Conservation (phyloP, 92 coral and sea anemone genomes). For the Micromussa lordhowensis region DNA sequence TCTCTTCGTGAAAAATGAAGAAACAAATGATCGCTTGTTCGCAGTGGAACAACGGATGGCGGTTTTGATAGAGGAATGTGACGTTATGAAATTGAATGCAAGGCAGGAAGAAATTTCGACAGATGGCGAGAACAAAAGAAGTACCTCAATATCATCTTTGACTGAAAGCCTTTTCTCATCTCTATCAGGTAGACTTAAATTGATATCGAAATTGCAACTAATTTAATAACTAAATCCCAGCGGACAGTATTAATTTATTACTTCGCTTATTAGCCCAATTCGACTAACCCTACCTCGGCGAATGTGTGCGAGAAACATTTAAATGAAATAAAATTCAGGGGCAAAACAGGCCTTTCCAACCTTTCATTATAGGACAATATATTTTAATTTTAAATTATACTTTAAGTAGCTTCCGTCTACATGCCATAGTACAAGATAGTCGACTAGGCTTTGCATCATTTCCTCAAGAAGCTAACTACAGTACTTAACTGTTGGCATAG, state of each 20-base stretch:
- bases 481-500: too few relatives aligned
- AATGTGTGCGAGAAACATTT: background rate
- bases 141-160: background rate
- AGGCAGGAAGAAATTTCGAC: background rate
- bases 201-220: background rate
- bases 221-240: background rate
- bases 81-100: background rate
- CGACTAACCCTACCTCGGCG: background rate
- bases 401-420: background rate
- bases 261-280: background rate
- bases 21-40: constrained; percentile 10
- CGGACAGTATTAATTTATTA: background rate
- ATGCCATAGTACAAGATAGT: too few relatives aligned
- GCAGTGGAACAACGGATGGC: background rate
- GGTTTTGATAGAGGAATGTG: background rate
- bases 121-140: background rate
- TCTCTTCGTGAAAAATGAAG: constrained; percentile 15
- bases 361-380: background rate
- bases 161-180: background rate
- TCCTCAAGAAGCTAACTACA: too few relatives aligned
- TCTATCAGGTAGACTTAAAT: background rate
- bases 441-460: too few relatives aligned
- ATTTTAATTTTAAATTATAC: too few relatives aligned
- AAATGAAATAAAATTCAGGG: background rate
- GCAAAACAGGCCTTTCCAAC: background rate